Conservation (phyloP, 2,888 invertebrate species). For the Matsumyia berberina region DNA sequence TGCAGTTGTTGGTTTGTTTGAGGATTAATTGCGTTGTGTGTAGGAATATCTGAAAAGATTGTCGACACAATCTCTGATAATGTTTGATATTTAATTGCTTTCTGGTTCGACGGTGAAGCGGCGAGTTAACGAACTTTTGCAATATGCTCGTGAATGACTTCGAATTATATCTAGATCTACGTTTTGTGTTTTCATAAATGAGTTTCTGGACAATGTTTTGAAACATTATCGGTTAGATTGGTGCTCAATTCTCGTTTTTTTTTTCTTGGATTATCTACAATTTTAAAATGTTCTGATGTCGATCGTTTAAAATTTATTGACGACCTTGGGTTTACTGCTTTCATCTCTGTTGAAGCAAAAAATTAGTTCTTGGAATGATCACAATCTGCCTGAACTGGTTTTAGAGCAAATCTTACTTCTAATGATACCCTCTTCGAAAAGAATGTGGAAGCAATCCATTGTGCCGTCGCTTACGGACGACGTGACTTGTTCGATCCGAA, state of each 20-base stretch:
- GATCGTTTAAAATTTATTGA: no score
- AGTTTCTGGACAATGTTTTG: slow-evolving; percentile 1
- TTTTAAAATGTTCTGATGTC: no score
- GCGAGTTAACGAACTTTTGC: slow-evolving; percentile 14
- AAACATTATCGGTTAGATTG: slow-evolving; percentile 13
- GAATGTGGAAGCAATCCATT: no score
- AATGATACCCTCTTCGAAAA: no score
- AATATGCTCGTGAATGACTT: background rate
- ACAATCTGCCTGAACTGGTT: no score
- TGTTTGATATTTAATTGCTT: slow-evolving; percentile 4
- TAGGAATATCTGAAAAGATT: background rate
- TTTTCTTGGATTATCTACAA: no score
- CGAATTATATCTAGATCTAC: background rate
- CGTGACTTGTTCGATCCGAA: no score
- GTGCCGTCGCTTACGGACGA: no score
- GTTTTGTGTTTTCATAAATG: slow-evolving; percentile 2
- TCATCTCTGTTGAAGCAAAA: no score
- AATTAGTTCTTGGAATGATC: no score
- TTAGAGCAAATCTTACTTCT: no score
- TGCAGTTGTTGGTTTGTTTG: background rate
- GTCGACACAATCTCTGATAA: slow-evolving; percentile 1
- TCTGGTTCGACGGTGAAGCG: background rate
- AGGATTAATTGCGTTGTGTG: background rate
- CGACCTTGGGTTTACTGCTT: no score
- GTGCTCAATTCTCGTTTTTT: background rate